Evolutionary conservation across 2,113 vertebrate species (phyloP), one percentile per base, ranked within the genome.

Genomic region (Paratilapia polleni): DNA sequence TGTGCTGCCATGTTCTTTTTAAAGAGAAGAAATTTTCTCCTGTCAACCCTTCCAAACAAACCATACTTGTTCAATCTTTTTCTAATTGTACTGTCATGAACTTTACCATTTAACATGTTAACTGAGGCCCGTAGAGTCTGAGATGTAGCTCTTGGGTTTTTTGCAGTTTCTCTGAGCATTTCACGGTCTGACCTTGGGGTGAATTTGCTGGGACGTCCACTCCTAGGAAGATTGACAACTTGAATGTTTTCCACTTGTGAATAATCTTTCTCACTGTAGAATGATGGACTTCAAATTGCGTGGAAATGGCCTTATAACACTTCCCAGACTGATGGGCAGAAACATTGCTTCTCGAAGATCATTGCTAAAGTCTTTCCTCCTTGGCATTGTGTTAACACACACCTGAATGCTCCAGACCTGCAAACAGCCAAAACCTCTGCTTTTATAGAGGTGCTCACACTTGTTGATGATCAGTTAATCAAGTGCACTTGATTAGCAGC

Each of bases 321-420:
- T 38, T 2, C 36, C 36, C 8, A 38, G 36, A 10, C 9, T 8
- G 36, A 38, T 66, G 0, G 0, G 1, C 63, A 9, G 10, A 2
- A 41, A 11, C 10, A 43, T 12, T 43, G 10, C 41, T 43, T 43
- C 41, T 43, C 3, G 12, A 43, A 13, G 41, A 43, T 43, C 41
- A 26, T 19, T 19, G 9, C 64, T 47, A 14, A 17, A 47, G 14
- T 26, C 41, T 19, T 68, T 47, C 22, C 41, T 28, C 64, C 22
- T 68, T 68, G 64, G 64, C 43, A 47, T 68, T 47, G 64, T 68
- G 41, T 68, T 68, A 47, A 26, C 41, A 47, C 41, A 68, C 26
- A 68, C 38, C 22, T 47, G 26, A 68, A 68, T 47, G 63, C 8
- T 68, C 14, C 41, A 47, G 38, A 68, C 22, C 64, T 26, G 22